Percentiles rank a stretch among this genome's conserved stretches.
Evolutionary conservation across 2,888 invertebrate species (phyloP).

Genomic region (Cosmia pyralina): DNA sequence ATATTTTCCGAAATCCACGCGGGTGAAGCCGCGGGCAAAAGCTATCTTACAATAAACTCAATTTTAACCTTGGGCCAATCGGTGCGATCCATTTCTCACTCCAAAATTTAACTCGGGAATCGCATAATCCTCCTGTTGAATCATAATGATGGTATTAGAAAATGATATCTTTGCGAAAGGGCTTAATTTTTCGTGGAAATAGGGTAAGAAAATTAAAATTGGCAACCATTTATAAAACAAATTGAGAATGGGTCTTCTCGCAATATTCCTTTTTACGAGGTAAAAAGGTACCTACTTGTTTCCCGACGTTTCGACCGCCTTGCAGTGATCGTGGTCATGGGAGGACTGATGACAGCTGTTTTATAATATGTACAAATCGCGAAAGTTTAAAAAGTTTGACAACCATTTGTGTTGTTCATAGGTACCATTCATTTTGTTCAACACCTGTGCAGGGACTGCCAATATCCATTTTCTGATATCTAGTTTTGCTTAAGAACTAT

Average conservation of each 20-base stretch:
- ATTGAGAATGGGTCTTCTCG: too few relatives aligned
- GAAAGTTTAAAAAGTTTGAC: too few relatives aligned
- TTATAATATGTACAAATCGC: too few relatives aligned
- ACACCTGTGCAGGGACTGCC: neutral
- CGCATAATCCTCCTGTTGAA: conserved; percentile 19
- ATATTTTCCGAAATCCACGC: too few relatives aligned
- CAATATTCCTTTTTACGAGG: too few relatives aligned
- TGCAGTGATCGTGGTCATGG: too few relatives aligned
- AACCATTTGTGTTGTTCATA: neutral
- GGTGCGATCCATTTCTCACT: neutral
- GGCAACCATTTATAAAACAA: too few relatives aligned
- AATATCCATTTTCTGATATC: neutral
- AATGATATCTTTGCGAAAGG: neutral
- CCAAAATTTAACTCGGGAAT: neutral
- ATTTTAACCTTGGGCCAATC: conserved; percentile 13
- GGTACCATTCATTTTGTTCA: neutral
- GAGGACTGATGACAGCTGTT: too few relatives aligned
- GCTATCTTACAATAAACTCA: conserved; percentile 6
- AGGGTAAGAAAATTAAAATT: too few relatives aligned
- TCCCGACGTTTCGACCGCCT: too few relatives aligned
- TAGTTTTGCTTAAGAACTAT: neutral
- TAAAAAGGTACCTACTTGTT: too few relatives aligned
- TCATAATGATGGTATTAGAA: neutral
- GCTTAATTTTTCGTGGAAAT: neutral
- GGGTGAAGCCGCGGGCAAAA: too few relatives aligned